Percentiles rank a stretch among this genome's conserved stretches.
These are phyloP conservation scores for Drosophila arizonae DNA, from an alignment of 1,140 invertebrate species.

Conservation along the genomic window DNA sequence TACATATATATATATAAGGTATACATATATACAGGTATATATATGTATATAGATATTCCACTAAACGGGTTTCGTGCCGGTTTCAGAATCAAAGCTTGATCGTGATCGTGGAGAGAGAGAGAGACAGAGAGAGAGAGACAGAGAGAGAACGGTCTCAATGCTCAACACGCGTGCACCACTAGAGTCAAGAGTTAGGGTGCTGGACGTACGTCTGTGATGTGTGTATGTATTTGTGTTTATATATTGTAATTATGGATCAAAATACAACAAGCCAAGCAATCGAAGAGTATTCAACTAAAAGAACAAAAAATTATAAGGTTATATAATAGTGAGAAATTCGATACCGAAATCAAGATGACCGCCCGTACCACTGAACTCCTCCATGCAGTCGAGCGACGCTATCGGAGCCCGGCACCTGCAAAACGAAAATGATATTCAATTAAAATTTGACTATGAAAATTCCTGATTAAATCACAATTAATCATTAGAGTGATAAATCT, in stretches of 20 bases:
- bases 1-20: too few relatives aligned
- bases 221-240: constrained; percentile 7
- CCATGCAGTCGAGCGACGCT: constrained; percentile 95
- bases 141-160: too few relatives aligned
- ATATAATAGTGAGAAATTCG: constrained; percentile 82
- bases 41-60: neutral
- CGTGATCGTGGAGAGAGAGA: neutral
- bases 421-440: constrained; percentile 32
- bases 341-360: constrained; percentile 84
- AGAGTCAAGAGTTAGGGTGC: neutral
- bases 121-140: too few relatives aligned
- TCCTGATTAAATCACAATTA: neutral
- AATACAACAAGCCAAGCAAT: constrained; percentile 49
- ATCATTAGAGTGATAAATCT: too few relatives aligned
- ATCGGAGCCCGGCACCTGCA: constrained; percentile 93
- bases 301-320: constrained; percentile 65
- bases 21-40: too few relatives aligned
- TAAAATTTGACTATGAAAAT: neutral
- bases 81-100: neutral
- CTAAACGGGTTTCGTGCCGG: neutral
- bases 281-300: constrained; percentile 57
- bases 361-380: constrained; percentile 90
- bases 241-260: constrained; percentile 1
- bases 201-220: constrained; percentile 7
- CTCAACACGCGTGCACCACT: neutral